A percentile compares a stretch with the other conserved stretches of the same genome.
Evolutionary conservation across 2,888 invertebrate genomes (phyloP).

Genomic region (Argyra leucocephala): DNA sequence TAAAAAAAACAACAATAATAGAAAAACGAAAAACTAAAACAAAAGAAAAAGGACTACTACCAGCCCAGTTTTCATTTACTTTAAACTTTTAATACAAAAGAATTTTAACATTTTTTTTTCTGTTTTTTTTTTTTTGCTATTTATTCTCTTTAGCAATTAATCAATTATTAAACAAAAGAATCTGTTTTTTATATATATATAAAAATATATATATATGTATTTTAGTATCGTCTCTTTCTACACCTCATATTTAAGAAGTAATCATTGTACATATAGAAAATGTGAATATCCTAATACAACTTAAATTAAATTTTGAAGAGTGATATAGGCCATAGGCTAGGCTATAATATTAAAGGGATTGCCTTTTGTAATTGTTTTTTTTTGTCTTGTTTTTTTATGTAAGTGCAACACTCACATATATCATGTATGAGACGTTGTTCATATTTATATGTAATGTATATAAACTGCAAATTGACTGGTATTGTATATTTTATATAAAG

Average conservation of each 20-base stretch:
- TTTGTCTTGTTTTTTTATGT: no score
- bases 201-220: not conserved
- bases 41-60: not conserved
- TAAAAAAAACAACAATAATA: not conserved
- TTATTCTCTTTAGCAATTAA: not conserved
- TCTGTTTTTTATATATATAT: no score
- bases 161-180: not conserved
- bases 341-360: not conserved
- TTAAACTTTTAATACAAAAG: not conserved
- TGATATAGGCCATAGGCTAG: not conserved
- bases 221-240: not conserved
- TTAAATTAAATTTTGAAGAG: not conserved
- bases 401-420: no score
- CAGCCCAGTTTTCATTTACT: not conserved
- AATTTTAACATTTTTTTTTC: not conserved
- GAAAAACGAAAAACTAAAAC: not conserved
- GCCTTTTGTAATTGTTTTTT: not conserved
- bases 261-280: no score
- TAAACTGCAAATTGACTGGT: no score
- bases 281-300: no score
- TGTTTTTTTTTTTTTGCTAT: not conserved
- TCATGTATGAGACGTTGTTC: no score
- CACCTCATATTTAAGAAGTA: not conserved
- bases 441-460: no score
- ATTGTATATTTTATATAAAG: no score